A percentile compares a stretch with the other conserved stretches of the same genome.
phyloP scores from a whole-genome alignment of 64 coral and sea anemone species.

The Platygyra sinensis region DNA sequence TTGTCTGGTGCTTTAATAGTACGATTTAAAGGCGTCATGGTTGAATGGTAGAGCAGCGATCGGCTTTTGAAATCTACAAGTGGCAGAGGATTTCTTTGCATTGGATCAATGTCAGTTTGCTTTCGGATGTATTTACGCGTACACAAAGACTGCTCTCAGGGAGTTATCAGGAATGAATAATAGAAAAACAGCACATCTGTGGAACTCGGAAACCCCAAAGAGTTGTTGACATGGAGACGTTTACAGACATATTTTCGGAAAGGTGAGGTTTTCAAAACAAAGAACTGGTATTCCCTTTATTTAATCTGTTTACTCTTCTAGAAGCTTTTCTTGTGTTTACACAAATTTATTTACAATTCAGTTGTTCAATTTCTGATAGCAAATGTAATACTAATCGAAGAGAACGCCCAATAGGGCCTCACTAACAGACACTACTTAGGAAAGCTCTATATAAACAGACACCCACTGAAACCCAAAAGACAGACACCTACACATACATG shows the following conservation, averaged over 20 bases:
- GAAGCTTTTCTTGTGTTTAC: no score
- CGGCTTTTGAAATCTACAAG: neutral
- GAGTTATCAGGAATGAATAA: neutral
- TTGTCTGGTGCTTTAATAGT: neutral
- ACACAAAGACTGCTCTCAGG: neutral
- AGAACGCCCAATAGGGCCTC: no score
- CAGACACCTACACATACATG: no score
- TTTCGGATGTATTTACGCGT: neutral
- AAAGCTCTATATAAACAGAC: no score
- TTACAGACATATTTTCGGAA: conserved; percentile 80
- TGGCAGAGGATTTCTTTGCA: neutral
- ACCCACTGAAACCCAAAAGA: no score
- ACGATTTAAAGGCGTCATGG: neutral
- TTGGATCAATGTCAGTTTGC: neutral
- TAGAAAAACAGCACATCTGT: neutral
- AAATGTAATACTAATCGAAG: no score
- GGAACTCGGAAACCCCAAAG: neutral
- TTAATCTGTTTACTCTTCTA: no score
- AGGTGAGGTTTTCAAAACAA: conserved; percentile 52
- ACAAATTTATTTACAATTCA: no score
- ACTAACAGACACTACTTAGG: no score
- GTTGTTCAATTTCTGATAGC: no score
- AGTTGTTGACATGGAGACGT: conserved; percentile 54
- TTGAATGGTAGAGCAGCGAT: neutral
- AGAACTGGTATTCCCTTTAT: no score